Evolutionary conservation across 2,797 vertebrate genomes (phyloP), one percentile per base, ranked within the genome.

Genomic region (Spinus olivaceus): DNA sequence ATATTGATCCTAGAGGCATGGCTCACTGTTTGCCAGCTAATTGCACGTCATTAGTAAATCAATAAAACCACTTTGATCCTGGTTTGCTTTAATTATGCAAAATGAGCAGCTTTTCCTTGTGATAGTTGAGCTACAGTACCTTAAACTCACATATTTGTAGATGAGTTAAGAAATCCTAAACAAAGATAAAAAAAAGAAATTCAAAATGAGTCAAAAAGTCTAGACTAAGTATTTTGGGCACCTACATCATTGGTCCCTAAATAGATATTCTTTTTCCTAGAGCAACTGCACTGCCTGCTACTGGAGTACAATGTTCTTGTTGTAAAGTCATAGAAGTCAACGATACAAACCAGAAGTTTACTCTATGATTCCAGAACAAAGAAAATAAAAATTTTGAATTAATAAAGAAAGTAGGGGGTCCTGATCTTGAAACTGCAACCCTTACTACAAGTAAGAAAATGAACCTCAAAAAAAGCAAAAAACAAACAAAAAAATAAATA

Each of bases 11-110:
- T 91, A 56, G 81, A 89, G 51, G 53, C 78, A 91, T 37, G 89
- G 67, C 51, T 74, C 46, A 60, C 67, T 70, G 49, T 77, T 93
- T 87, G 32, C 44, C 39, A 53, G 47, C 79, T 93, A 95, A 95
- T 89, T 95, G 60, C 22, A 81, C 1, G 42, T 80, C 92, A 95
- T 95, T 94, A 93, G 72, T 67, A 92, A 94, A 93, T 95, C 91
- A 74, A 89, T 96, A 93, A 87, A 96, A 85, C 49, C 39, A 67
- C 76, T 94, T 87, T 8, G 12, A 80, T 81, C 37, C 46, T 64
- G 49, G 60, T 93, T 89, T 89, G 39, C 30, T 82, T 85, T 91
- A 94, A 94, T 91, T 92, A 60, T 0, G 0, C 50, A 53, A 94
- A 93, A 66, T 91, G 71, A 96, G 49, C 30, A 80, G 49, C 27